Evolutionary conservation across 2,888 invertebrate species (phyloP).

Genomic region (Tipula vernalis): DNA sequence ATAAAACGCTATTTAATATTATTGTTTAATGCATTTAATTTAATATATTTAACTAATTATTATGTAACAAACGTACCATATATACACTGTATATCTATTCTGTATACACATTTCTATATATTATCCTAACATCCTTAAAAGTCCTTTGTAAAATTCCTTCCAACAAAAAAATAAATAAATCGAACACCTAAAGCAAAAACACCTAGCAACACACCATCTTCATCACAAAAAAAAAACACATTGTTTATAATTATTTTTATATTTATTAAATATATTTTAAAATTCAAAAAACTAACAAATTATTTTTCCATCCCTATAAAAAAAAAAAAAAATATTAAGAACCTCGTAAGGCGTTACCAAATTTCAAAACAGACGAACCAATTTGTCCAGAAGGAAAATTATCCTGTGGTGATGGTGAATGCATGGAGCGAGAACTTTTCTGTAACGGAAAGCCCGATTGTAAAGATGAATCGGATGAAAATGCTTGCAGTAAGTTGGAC

Average conservation of each 20-base stretch:
- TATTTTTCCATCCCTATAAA: not conserved
- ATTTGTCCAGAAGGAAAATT: conserved; percentile 82
- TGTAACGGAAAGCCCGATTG: conserved; percentile 89
- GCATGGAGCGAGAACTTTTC: conserved; percentile 82
- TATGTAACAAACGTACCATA: not conserved
- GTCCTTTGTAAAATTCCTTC: not conserved
- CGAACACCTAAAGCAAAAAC: not conserved
- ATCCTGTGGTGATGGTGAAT: conserved; percentile 85
- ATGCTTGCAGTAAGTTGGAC: conserved; percentile 76
- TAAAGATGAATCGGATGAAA: conserved; percentile 90
- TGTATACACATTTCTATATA: not conserved
- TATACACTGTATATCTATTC: not conserved
- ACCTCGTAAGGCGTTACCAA: conserved; percentile 77
- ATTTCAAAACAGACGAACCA: conserved; percentile 86
- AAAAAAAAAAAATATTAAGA: conserved; percentile 42
- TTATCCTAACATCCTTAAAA: not conserved
- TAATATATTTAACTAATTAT: not conserved
- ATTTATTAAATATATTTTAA: not conserved
- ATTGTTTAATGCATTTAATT: not conserved
- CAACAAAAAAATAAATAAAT: not conserved
- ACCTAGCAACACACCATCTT: not conserved
- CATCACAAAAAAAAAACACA: not conserved
- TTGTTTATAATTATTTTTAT: not conserved
- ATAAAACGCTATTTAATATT: not conserved
- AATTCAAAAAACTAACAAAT: not conserved